Evolutionary conservation across 2,113 vertebrate species (phyloP).

Genomic region (Rafetus swinhoei): DNA sequence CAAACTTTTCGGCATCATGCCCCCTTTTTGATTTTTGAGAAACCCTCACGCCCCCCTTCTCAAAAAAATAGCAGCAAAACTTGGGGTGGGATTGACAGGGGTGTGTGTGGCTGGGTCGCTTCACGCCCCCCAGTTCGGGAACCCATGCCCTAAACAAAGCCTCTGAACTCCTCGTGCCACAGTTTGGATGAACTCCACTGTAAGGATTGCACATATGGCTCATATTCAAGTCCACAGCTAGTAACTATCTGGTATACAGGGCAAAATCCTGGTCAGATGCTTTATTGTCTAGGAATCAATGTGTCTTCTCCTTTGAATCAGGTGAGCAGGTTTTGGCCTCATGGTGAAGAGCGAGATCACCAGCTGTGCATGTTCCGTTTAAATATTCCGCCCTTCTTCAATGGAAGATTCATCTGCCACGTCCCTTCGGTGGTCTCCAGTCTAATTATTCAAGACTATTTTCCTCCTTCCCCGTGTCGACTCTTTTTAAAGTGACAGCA

Average conservation of each 20-base stretch:
- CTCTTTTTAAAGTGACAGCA: constrained; percentile 27
- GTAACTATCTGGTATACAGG: not conserved
- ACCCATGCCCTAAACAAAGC: not conserved
- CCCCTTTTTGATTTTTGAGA: too few relatives aligned
- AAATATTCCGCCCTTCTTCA: constrained; percentile 51
- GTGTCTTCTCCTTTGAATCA: not conserved
- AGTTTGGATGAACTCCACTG: not conserved
- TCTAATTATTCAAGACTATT: constrained; percentile 29
- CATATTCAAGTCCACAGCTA: fast-evolving
- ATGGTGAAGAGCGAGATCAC: not conserved
- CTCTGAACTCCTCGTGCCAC: not conserved
- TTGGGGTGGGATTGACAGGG: too few relatives aligned
- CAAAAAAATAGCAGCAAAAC: too few relatives aligned
- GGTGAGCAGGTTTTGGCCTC: constrained; percentile 14
- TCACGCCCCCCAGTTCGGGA: too few relatives aligned
- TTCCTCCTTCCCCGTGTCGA: not conserved
- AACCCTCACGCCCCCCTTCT: too few relatives aligned
- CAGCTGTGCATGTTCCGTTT: constrained; percentile 28
- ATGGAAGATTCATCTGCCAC: constrained; percentile 37
- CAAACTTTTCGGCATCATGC: too few relatives aligned
- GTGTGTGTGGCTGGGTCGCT: too few relatives aligned
- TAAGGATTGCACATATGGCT: not conserved
- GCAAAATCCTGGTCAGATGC: not conserved
- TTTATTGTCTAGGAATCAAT: not conserved
- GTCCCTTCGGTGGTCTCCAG: constrained; percentile 21